Evolutionary conservation across 2,888 invertebrate species (phyloP), one percentile per base, ranked within the genome.

Genomic region (Eilema depressum): DNA sequence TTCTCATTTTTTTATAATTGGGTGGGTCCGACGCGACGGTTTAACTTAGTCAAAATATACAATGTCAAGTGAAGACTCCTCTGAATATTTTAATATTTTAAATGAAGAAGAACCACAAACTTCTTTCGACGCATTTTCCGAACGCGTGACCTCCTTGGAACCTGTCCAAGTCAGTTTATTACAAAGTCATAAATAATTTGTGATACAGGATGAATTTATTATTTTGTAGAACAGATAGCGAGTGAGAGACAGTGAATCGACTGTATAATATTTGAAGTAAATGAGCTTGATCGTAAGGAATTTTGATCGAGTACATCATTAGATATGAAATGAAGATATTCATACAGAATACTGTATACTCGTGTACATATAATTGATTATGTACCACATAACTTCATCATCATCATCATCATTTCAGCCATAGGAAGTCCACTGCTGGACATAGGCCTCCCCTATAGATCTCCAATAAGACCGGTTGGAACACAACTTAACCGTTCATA

Each of bases 141-240:
- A 65, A 33, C 56, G 56, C n/a, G 33, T 25, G 57, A 37, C 66
- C 57, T 66, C 57, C 25, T 66, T 57, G 66, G 57, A 66, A 37
- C 25, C 25, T 25, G 25, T 57, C 66, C 66, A 57, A 66, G 20
- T 57, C 33, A 66, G 66, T 66, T 65, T 57, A 57, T 30, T 56
- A 57, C 56, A 57, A 66, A 66, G 23, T 37, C 33, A 66, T 66
- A 57, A 57, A 65, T 56, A 65, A 65, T 33, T 65, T 56, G 33
- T 11, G 57, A 33, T 57, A 37, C 33, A 33, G 33, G 4, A 66
- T 66, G 33, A 66, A 66, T 66, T 66, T 57, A 66, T 66, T 66
- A 66, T 66, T 66, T 66, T 11, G 41, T 26, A 41, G 20, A 20
- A 63, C 26, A 23, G 26, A 30, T 17, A 59, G 14, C 59, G 17